Percentiles rank a stretch among this genome's conserved stretches.
phyloP scores from a whole-genome alignment of 2,113 vertebrate genomes.

The Stegostoma tigrinum region DNA sequence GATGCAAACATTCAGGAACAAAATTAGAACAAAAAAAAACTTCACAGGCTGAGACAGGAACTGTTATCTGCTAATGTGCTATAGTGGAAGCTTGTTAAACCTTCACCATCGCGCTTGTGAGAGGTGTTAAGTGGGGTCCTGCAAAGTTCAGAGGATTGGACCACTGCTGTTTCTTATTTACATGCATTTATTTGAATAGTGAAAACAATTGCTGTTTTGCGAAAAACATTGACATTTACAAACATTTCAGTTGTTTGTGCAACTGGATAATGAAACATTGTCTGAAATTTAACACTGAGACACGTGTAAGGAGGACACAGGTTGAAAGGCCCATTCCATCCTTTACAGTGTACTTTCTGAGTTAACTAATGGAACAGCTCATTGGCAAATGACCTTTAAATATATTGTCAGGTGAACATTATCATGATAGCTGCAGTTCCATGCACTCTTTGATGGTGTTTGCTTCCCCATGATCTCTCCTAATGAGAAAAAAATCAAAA shows the following conservation, averaged over 20 bases:
- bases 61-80: background rate
- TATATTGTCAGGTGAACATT: background rate
- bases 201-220: background rate
- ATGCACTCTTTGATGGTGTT: background rate
- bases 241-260: background rate
- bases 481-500: background rate
- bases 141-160: background rate
- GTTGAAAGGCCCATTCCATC: background rate
- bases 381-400: background rate
- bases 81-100: background rate
- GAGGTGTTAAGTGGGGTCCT: background rate
- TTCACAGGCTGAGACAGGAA: background rate
- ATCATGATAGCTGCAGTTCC: background rate
- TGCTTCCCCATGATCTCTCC: background rate
- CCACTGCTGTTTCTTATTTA: background rate
- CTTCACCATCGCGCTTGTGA: background rate
- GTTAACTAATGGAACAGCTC: background rate
- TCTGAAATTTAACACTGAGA: background rate
- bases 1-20: background rate
- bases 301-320: background rate
- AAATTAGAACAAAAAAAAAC: background rate
- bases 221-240: background rate
- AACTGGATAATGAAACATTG: background rate
- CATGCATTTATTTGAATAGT: background rate
- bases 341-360: background rate